phyloP scores from a whole-genome alignment of 2,797 vertebrate genomes.

The Acanthis flammea region DNA sequence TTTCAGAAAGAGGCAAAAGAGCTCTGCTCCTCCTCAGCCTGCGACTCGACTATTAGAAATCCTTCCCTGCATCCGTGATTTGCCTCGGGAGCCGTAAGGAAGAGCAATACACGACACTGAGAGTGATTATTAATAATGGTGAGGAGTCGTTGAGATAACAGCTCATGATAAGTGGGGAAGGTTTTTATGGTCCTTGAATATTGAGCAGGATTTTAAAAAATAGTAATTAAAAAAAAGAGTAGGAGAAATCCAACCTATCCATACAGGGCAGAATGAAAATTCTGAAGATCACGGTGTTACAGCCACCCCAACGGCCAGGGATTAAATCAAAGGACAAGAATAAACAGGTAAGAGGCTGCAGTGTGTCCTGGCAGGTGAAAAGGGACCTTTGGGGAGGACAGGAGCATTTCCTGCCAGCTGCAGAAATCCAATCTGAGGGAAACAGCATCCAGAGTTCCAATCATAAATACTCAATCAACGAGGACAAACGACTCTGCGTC shows the following conservation, averaged over 20 bases:
- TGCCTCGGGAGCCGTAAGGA: background rate
- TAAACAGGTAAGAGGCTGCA: background rate
- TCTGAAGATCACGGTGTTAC: accelerated
- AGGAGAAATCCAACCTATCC: background rate
- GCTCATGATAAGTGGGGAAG: background rate
- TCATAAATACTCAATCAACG: background rate
- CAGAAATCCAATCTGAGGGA: background rate
- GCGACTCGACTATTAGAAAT: background rate
- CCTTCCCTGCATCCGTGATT: background rate
- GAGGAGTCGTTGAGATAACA: background rate
- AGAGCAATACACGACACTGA: background rate
- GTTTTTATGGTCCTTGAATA: background rate
- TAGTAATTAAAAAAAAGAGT: background rate
- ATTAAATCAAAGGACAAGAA: background rate
- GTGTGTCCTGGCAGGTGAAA: background rate
- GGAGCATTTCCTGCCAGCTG: conserved; percentile 20
- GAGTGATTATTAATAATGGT: background rate
- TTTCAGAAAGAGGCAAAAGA: background rate
- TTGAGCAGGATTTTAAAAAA: background rate
- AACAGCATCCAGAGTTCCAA: background rate
- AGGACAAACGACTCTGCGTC: background rate
- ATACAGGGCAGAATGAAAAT: background rate
- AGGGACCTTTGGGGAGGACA: background rate
- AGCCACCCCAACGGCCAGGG: accelerated
- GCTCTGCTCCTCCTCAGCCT: background rate